phyloP scores from a whole-genome alignment of 2,113 vertebrate species.

The Equus przewalskii region DNA sequence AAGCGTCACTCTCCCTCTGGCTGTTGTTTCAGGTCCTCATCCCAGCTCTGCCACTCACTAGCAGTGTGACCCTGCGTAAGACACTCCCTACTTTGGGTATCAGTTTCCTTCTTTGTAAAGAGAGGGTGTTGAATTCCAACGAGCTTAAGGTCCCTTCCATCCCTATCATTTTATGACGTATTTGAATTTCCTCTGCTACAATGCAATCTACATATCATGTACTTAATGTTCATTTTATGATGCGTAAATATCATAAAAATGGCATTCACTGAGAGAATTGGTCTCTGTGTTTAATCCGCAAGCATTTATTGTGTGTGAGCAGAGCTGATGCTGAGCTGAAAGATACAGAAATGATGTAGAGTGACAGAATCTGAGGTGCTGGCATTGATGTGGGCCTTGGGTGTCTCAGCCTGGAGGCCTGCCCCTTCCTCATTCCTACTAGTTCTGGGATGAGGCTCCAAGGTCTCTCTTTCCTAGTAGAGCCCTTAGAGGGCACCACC shows the following conservation, averaged over 20 bases:
- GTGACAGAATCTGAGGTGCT: neutral
- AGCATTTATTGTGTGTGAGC: neutral
- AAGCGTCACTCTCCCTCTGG: too few species aligned
- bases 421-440: neutral
- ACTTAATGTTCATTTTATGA: neutral
- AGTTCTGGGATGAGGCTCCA: neutral
- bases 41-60: neutral
- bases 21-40: neutral
- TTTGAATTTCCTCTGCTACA: neutral
- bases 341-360: neutral
- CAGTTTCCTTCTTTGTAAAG: neutral
- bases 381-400: neutral
- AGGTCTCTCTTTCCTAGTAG: neutral
- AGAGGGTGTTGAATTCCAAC: neutral
- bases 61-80: neutral
- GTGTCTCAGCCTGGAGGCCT: neutral
- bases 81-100: neutral
- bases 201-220: neutral
- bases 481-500: neutral
- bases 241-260: neutral
- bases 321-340: neutral
- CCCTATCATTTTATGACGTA: neutral
- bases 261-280: neutral
- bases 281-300: neutral
- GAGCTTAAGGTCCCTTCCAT: neutral